These are phyloP conservation scores for Ectemnius continuus DNA, from an alignment of 2,888 invertebrate species.

Conservation along the genomic window DNA sequence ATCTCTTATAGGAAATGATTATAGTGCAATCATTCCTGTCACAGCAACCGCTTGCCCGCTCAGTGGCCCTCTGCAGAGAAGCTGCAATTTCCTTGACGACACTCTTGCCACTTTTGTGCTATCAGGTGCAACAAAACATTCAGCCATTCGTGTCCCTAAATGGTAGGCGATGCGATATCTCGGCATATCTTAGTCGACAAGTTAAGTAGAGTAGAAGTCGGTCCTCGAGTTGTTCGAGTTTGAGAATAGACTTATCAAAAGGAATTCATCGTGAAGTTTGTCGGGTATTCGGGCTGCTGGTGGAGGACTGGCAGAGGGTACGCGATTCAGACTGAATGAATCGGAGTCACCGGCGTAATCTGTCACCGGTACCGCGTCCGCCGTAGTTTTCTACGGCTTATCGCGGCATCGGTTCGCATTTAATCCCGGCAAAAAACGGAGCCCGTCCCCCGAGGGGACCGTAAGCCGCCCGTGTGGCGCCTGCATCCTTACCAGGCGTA, in stretches of 20 bases:
- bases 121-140: too few relatives aligned
- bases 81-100: slow-evolving; percentile 24
- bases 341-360: slow-evolving; percentile 69
- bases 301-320: too few relatives aligned
- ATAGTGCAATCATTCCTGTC: neutral
- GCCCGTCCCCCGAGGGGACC: slow-evolving; percentile 62
- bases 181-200: too few relatives aligned
- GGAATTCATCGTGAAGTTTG: too few relatives aligned
- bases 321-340: slow-evolving; percentile 37
- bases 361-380: slow-evolving; percentile 72
- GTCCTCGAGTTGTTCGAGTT: too few relatives aligned
- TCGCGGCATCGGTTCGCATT: slow-evolving; percentile 74
- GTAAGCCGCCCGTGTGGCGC: slow-evolving; percentile 75
- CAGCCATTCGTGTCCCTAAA: too few relatives aligned
- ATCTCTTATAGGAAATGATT: neutral
- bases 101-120: too few relatives aligned
- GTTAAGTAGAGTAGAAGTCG: too few relatives aligned
- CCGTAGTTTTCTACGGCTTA: slow-evolving; percentile 72
- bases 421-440: slow-evolving; percentile 73
- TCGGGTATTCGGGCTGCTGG: too few relatives aligned
- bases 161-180: too few relatives aligned
- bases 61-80: neutral
- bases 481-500: slow-evolving; percentile 65
- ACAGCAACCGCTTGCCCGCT: neutral
- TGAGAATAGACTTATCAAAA: too few relatives aligned